A percentile compares a stretch with the other conserved stretches of the same genome.
Conservation (phyloP, 2,113 vertebrate species). For the Prunella fulvescens region DNA sequence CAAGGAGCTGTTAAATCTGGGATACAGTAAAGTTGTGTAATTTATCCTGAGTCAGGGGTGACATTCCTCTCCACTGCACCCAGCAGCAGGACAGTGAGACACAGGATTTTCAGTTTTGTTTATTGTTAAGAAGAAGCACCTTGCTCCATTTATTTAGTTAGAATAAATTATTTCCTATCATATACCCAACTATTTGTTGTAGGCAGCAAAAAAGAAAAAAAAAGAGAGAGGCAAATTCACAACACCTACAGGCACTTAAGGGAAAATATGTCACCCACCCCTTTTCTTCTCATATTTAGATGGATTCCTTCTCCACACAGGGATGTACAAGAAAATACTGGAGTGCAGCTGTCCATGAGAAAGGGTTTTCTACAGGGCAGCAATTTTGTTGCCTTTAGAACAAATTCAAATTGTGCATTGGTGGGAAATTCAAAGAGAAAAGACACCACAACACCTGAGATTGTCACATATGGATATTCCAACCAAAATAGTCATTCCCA, state of each 20-base stretch:
- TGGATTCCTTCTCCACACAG: neutral
- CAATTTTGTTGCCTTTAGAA: neutral
- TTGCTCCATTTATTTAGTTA: neutral
- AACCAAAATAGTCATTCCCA: neutral
- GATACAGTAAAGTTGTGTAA: neutral
- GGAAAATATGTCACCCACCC: neutral
- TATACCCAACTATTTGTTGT: neutral
- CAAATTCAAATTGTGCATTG: neutral
- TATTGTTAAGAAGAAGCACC: neutral
- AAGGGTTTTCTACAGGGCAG: neutral
- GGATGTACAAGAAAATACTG: neutral
- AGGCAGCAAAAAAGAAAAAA: neutral
- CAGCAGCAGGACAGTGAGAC: neutral
- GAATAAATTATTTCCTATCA: neutral
- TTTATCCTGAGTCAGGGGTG: neutral
- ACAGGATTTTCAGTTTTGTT: neutral
- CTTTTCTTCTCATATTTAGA: neutral
- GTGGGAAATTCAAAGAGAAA: neutral
- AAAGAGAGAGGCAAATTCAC: neutral
- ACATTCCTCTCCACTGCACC: neutral
- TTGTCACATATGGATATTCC: neutral
- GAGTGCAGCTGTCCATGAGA: neutral
- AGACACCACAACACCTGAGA: neutral
- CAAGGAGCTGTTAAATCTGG: conserved; percentile 20
- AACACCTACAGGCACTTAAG: neutral